A percentile compares a stretch with the other conserved stretches of the same genome.
Evolutionary conservation across 2,113 vertebrate genomes (phyloP).

Genomic region (Onychostoma macrolepis): DNA sequence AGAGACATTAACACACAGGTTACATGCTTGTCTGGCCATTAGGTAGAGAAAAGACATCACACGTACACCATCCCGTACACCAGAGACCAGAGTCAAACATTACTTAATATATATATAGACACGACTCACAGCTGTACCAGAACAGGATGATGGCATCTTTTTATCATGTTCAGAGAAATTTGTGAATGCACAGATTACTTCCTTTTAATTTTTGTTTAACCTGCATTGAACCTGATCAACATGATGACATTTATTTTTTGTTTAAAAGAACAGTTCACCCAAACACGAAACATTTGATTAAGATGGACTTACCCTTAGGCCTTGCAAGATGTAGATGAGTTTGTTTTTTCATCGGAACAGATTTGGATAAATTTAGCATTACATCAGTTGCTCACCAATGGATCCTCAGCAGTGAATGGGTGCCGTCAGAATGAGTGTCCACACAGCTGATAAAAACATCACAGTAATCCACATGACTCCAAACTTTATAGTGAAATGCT

Average conservation of each 20-base stretch:
- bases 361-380: too few species aligned
- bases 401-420: too few species aligned
- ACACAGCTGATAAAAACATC: too few species aligned
- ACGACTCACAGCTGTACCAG: constrained; percentile 10
- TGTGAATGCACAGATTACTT: constrained; percentile 2
- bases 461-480: too few species aligned
- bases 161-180: background rate
- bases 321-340: too few species aligned
- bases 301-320: too few species aligned
- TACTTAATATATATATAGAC: constrained; percentile 39
- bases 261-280: background rate
- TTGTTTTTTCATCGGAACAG: too few species aligned
- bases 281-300: too few species aligned
- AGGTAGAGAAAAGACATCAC: constrained; percentile 44
- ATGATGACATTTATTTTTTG: background rate
- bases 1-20: constrained; percentile 49
- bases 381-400: too few species aligned
- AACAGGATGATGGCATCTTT: background rate
- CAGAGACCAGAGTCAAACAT: constrained; percentile 23
- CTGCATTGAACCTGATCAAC: background rate
- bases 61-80: constrained; percentile 28
- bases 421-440: too few species aligned
- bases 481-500: too few species aligned
- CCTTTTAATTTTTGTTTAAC: background rate
- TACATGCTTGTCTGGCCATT: constrained; percentile 47